Base-by-base conservation (phyloP, 2,888 invertebrate species). In the Cephus pygmeus region DNA sequence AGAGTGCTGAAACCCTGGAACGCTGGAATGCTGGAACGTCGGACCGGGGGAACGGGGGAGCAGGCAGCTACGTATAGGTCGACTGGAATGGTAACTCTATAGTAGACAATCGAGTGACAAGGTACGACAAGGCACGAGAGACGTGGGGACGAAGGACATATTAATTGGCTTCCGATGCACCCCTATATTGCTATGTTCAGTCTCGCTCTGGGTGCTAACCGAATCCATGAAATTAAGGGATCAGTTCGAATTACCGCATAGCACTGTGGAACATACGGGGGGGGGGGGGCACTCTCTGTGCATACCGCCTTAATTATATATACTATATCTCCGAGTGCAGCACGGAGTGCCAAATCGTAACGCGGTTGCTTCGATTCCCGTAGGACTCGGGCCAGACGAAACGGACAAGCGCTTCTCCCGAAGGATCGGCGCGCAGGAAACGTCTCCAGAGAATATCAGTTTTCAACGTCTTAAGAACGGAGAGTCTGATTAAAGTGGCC, bases 91-190 rank as follows among this genome's bases (percentile, higher is more conserved):
- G 76, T 81, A 83, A 12, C 69, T 73, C 76, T 77, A 78, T 73
- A 77, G 73, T 69, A 71, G 69, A 73, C 71, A 69, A 73, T 30
- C 34, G 73, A 69, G 73, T 73, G 80, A 4, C 40, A 68, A 30
- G 69, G 68, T 30, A 30, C 35, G 77, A 78, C 33, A 33, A 33
- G 33, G 33, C 4, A 76, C 36, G 34, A 68, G 68, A 34, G 73
- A 34, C 23, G 40, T 23, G 15, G 34, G 56, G 56, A 73, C 34
- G 40, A 68, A 33, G 76, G 79, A 80, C 86, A 85, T 89, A 90
- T 90, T 90, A 90, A 90, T 90, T 90, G 88, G 88, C 88, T 88
- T 88, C 88, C 88, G 87, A 90, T 90, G 85, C 83, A 83, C 83
- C 69, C 69, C 30, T 35, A 35, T 15, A 30, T 31, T 35, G 23